Conservation (phyloP, 2,797 vertebrate species). For the Tachyglossus aculeatus region DNA sequence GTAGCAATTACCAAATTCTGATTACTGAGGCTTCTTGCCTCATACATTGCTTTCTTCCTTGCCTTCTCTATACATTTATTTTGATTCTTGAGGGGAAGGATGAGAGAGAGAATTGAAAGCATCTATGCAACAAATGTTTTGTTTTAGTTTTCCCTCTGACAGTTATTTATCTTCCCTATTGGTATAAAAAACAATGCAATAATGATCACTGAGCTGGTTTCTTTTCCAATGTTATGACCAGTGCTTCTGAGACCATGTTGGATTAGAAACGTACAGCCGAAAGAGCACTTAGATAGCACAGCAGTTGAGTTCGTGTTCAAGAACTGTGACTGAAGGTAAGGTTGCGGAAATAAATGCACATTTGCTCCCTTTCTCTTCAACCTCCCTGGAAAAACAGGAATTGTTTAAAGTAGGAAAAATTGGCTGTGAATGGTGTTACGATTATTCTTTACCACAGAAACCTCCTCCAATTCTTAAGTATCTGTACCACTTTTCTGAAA, state of each 20-base stretch:
- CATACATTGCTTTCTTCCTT: constrained; percentile 5
- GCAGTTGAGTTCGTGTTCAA: neutral
- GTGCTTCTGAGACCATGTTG: neutral
- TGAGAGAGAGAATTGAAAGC: too few relatives aligned
- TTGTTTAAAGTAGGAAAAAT: too few relatives aligned
- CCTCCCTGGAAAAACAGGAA: too few relatives aligned
- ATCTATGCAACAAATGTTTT: too few relatives aligned
- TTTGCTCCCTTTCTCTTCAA: too few relatives aligned
- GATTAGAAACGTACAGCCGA: neutral
- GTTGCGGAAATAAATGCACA: too few relatives aligned
- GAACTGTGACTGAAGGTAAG: neutral
- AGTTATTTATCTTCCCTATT: constrained; percentile 29
- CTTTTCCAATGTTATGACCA: neutral
- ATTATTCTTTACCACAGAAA: too few relatives aligned
- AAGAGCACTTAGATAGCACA: neutral
- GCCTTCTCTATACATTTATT: accelerated
- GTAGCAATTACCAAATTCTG: neutral
- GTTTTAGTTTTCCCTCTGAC: constrained; percentile 13
- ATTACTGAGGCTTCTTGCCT: neutral
- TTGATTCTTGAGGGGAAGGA: too few relatives aligned
- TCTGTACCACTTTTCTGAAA: too few relatives aligned
- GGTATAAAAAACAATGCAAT: constrained; percentile 23
- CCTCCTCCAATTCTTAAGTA: too few relatives aligned
- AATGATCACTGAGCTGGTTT: neutral
- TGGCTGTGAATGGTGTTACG: too few relatives aligned